phyloP scores from a whole-genome alignment of 2,113 vertebrate genomes.

The Zeus faber region DNA sequence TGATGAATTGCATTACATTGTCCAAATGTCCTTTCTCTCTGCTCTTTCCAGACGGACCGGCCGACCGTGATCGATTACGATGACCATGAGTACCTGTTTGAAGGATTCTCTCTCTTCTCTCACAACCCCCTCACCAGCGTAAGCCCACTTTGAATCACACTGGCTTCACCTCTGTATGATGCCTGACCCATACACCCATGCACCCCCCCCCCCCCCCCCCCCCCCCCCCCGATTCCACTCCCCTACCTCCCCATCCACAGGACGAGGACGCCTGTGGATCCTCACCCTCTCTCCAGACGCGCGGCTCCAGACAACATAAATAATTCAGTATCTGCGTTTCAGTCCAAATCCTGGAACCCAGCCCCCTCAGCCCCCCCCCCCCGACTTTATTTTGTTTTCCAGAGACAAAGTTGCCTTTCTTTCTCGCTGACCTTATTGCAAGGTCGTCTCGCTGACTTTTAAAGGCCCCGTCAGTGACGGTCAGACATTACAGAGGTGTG shows the following conservation, averaged over 20 bases:
- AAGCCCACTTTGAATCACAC: slow-evolving; percentile 74
- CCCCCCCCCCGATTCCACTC: not conserved
- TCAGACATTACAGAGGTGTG: slow-evolving; percentile 37
- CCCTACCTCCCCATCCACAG: not conserved
- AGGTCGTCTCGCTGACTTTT: slow-evolving; percentile 28
- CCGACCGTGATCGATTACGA: slow-evolving; percentile 98
- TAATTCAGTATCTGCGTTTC: slow-evolving; percentile 27
- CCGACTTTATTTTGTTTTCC: slow-evolving; percentile 31
- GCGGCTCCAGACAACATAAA: slow-evolving; percentile 20
- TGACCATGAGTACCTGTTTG: slow-evolving; percentile 98
- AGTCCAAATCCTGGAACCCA: slow-evolving; percentile 6
- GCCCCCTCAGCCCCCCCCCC: slow-evolving; percentile 9
- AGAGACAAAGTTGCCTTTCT: slow-evolving; percentile 31
- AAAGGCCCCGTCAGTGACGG: slow-evolving; percentile 42
- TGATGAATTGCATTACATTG: too few relatives aligned
- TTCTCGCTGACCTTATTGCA: slow-evolving; percentile 45
- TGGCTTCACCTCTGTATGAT: not conserved
- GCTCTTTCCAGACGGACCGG: slow-evolving; percentile 85
- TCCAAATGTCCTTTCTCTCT: not conserved
- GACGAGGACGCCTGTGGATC: not conserved
- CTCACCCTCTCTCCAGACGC: slow-evolving; percentile 1
- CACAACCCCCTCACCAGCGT: slow-evolving; percentile 90
- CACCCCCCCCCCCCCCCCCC: not conserved
- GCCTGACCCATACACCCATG: not conserved
- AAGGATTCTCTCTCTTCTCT: slow-evolving; percentile 98